Percentiles rank a stretch among this genome's conserved stretches.
Conservation (phyloP, 2,113 vertebrate species). For the Azemiops feae region DNA sequence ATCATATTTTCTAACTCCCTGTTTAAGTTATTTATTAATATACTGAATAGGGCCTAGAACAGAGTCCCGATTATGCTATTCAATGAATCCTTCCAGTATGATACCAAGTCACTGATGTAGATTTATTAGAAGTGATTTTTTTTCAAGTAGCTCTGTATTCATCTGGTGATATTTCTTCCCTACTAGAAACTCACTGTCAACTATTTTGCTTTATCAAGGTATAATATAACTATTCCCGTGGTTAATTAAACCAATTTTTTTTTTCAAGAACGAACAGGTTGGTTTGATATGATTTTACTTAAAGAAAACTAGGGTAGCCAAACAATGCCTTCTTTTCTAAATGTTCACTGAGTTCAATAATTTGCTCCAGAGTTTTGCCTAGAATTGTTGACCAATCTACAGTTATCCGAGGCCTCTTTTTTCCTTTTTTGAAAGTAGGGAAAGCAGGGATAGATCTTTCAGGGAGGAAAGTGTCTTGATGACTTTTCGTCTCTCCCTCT, state of each 20-base stretch:
- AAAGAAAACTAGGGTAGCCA: background rate
- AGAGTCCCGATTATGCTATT: background rate
- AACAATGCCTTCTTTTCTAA: background rate
- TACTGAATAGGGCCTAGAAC: background rate
- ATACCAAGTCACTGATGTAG: background rate
- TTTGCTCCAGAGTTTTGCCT: background rate
- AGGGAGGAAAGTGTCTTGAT: background rate
- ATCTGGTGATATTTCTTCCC: background rate
- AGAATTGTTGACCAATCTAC: background rate
- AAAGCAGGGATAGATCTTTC: background rate
- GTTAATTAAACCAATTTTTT: background rate
- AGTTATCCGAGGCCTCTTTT: background rate
- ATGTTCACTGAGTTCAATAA: background rate
- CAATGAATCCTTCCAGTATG: background rate
- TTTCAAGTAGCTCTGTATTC: background rate
- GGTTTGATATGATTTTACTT: background rate
- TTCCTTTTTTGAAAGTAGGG: background rate
- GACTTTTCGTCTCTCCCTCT: background rate
- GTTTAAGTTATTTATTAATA: background rate
- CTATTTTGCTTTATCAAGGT: background rate
- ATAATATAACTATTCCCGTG: background rate
- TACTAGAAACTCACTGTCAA: background rate
- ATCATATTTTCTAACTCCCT: background rate
- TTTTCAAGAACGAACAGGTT: background rate
- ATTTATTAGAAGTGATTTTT: background rate